phyloP scores from a whole-genome alignment of 2,888 invertebrate genomes.

The Campoplex capitator region DNA sequence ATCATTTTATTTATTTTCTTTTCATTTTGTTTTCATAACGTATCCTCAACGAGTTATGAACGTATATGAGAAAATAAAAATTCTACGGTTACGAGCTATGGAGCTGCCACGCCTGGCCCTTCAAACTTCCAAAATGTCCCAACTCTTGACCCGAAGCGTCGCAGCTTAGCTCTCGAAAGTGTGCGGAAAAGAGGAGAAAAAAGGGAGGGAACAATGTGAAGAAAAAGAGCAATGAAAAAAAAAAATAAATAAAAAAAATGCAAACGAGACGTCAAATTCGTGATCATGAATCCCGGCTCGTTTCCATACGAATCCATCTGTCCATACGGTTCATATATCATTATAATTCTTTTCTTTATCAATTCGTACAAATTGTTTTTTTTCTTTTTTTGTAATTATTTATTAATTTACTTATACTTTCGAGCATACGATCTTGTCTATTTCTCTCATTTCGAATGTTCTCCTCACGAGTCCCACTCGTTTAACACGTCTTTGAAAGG shows the following conservation, averaged over 20 bases:
- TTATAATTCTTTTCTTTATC: background rate
- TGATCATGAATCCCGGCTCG: background rate
- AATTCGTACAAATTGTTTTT: background rate
- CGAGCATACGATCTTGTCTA: background rate
- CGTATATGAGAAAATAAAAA: constrained; percentile 4
- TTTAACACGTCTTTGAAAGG: background rate
- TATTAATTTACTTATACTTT: background rate
- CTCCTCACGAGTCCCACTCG: background rate
- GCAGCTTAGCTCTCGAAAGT: background rate
- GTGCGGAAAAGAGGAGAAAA: background rate
- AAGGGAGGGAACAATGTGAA: constrained; percentile 40
- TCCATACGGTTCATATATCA: background rate
- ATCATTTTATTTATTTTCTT: background rate
- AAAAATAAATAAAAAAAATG: no score
- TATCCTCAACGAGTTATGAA: background rate
- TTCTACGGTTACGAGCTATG: background rate
- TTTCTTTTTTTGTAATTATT: background rate
- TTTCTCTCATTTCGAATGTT: constrained; percentile 11
- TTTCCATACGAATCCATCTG: constrained; percentile 5
- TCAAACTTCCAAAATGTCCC: background rate
- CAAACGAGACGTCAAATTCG: constrained; percentile 5
- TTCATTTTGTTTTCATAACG: background rate
- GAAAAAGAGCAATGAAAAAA: background rate
- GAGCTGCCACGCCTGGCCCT: background rate
- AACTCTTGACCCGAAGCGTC: constrained; percentile 18